These are phyloP conservation scores for Pemphigus obesinymphae DNA, from an alignment of 1,140 invertebrate species.

Conservation along the genomic window DNA sequence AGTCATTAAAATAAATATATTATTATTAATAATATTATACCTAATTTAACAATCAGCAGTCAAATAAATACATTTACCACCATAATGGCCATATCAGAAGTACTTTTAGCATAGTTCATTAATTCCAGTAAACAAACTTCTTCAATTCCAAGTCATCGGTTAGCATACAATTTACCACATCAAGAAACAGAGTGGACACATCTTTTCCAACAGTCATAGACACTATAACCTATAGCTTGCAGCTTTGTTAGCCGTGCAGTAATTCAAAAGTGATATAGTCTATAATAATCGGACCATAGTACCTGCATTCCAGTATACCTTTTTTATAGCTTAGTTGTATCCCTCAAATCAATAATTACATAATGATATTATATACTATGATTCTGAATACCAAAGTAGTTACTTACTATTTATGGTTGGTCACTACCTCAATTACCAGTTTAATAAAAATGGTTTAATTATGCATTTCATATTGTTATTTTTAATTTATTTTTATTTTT, in stretches of 20 bases:
- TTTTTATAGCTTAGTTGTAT: conserved; percentile 99
- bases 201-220: conserved; percentile 99
- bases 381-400: no score
- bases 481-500: no score
- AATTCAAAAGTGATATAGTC: no score
- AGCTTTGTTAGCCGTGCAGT: background rate
- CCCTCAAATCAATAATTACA: no score
- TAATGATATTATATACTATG: no score
- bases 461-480: no score
- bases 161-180: conserved; percentile 99
- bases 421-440: no score
- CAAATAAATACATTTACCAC: conserved; percentile 84
- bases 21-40: background rate
- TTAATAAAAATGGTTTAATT: no score
- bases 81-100: conserved; percentile 99
- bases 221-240: conserved; percentile 87
- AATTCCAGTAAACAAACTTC: conserved; percentile 97
- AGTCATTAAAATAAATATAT: conserved; percentile 78
- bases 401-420: no score
- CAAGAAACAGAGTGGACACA: conserved; percentile 93
- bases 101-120: conserved; percentile 99
- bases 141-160: conserved; percentile 99
- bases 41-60: background rate
- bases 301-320: conserved; percentile 68
- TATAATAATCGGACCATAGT: no score